Conservation (phyloP, 2,888 invertebrate genomes). For the Cyclophora albipunctata region DNA sequence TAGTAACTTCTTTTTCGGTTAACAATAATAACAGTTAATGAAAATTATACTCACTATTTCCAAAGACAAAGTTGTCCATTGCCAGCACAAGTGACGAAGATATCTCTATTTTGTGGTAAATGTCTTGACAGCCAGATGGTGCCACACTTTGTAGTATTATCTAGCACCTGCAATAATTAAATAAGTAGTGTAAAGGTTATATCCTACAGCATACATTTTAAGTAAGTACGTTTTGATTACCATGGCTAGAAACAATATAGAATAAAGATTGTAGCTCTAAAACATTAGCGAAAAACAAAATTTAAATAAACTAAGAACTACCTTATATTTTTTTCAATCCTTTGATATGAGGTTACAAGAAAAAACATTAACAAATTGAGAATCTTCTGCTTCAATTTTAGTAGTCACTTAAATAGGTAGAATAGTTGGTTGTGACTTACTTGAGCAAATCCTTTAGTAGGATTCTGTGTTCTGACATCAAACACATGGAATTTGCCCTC, state of each 20-base stretch:
- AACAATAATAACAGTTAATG: background rate
- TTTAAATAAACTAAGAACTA: no score
- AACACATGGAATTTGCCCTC: constrained; percentile 93
- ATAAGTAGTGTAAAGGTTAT: no score
- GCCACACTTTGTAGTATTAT: constrained; percentile 73
- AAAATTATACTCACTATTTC: constrained; percentile 86
- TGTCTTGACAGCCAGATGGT: constrained; percentile 94
- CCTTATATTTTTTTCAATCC: no score
- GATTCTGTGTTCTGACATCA: constrained; percentile 91
- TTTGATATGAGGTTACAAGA: no score
- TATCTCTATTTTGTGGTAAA: constrained; percentile 94
- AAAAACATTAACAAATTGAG: no score
- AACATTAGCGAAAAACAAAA: no score
- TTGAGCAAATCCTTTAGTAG: constrained; percentile 88
- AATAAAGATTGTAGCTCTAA: no score
- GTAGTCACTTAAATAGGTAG: background rate
- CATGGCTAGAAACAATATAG: no score
- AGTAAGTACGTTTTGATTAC: no score
- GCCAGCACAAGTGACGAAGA: constrained; percentile 94
- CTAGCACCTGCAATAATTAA: constrained; percentile 44
- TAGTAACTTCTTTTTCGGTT: no score
- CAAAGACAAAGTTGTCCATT: constrained; percentile 93
- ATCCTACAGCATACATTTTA: no score
- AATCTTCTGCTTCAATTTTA: no score
- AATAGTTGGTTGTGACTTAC: constrained; percentile 37